Percentiles rank a stretch among this genome's conserved stretches.
Conservation (phyloP, 2,113 vertebrate genomes). For the Coturnix japonica region DNA sequence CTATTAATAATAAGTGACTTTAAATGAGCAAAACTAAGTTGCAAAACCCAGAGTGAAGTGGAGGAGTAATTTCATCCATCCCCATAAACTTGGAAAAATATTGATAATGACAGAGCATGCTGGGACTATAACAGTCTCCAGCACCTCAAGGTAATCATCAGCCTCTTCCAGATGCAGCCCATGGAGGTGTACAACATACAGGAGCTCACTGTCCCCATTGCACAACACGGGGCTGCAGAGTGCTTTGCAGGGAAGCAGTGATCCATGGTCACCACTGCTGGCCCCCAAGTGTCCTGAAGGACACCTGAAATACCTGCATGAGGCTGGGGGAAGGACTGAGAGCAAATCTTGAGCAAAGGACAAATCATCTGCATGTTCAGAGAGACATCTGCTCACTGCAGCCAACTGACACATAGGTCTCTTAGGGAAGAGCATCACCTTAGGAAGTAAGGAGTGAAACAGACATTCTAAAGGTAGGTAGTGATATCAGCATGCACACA, state of each 20-base stretch:
- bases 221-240: fast-evolving
- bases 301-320: background rate
- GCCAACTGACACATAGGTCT: background rate
- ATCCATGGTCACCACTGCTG: background rate
- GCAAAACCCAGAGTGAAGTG: background rate
- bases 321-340: background rate
- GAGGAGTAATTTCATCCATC: background rate
- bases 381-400: background rate
- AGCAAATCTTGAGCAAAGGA: background rate
- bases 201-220: background rate
- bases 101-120: fast-evolving
- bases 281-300: background rate
- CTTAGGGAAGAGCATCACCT: background rate
- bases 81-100: background rate
- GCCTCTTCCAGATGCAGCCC: background rate
- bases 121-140: background rate
- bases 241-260: background rate
- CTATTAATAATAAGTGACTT: background rate
- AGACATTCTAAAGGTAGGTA: background rate
- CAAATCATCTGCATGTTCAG: background rate
- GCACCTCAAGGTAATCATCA: background rate
- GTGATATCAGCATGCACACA: background rate
- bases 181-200: fast-evolving
- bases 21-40: background rate
- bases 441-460: background rate